Evolutionary conservation across 2,888 invertebrate species (phyloP).

Genomic region (Meiosimyza decipiens): DNA sequence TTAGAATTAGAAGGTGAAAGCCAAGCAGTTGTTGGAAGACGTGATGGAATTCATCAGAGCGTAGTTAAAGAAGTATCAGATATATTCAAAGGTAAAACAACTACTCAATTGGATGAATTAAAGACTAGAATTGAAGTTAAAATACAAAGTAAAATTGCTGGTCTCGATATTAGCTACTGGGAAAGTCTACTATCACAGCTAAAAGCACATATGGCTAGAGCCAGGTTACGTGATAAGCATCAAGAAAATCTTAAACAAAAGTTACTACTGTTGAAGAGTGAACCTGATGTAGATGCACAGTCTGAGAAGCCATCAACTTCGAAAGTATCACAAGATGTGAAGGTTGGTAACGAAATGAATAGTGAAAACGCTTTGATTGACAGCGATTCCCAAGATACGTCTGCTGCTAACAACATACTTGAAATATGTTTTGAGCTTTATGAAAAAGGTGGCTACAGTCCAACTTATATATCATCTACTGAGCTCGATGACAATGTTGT

Average conservation of each 20-base stretch:
- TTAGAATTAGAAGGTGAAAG: slow-evolving; percentile 73
- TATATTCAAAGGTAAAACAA: slow-evolving; percentile 94
- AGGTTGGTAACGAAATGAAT: background rate
- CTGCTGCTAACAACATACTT: slow-evolving; percentile 44
- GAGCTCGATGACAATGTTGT: slow-evolving; percentile 73
- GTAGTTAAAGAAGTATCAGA: slow-evolving; percentile 89
- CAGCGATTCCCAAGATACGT: slow-evolving; percentile 45
- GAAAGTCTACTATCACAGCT: slow-evolving; percentile 95
- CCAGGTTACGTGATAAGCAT: slow-evolving; percentile 91
- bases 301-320: slow-evolving; percentile 17
- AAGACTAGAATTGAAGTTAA: slow-evolving; percentile 88
- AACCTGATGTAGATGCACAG: slow-evolving; percentile 74
- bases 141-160: slow-evolving; percentile 85
- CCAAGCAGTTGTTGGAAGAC: slow-evolving; percentile 68
- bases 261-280: slow-evolving; percentile 88
- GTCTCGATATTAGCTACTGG: slow-evolving; percentile 98
- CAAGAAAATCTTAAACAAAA: slow-evolving; percentile 89
- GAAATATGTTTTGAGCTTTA: slow-evolving; percentile 76
- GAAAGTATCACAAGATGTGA: slow-evolving; percentile 13
- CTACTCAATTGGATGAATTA: slow-evolving; percentile 84
- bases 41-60: slow-evolving; percentile 84
- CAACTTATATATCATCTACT: slow-evolving; percentile 72
- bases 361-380: background rate
- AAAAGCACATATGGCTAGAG: slow-evolving; percentile 94
- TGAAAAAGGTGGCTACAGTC: slow-evolving; percentile 86